Base-by-base conservation (phyloP, 2,888 invertebrate species). In the Apamea sordens region DNA sequence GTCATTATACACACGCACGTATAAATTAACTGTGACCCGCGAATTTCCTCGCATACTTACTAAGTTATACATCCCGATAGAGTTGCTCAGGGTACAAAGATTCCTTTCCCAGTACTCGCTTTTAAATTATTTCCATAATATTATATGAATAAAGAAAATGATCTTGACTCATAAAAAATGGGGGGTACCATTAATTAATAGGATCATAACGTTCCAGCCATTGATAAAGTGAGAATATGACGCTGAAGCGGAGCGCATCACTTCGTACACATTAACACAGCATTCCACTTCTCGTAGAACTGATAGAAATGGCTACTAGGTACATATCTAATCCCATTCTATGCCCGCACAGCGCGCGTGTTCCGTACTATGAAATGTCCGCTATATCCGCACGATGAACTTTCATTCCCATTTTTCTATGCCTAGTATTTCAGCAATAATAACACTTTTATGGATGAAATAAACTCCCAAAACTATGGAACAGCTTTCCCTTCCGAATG, bases 241-340 rank as follows among this genome's bases (percentile, higher is more conserved):
- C 50, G 13, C 68, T 18, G 10, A 47, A 75, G 53, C 69, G 56
- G 21, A n/a, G 41, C 71, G 63, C 44, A 32, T 63, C 44, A 32
- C 44, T 68, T 63, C 44, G 72, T 84, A 88, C 85, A 89, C 79
- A 84, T 68, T 44, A 81, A 87, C 79, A 87, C 79, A 84, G 72
- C n/a, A 86, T 85, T 86, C 83, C 83, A 85, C 82, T 90, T 85
- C 77, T 67, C 77, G 73, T 18, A 84, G 83, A 83, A 86, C 67
- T 86, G 75, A 76, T 75, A 82, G 75, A 86, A 82, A 84, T 83
- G 64, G 74, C 71, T 59, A 53, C 69, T 36, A 36, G 21, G 75
- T 71, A 85, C 80, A 63, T 72, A 79, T 65, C 79, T 83, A 81
- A 82, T 81, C 76, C 83, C 79, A 80, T 80, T 73, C 68, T 53